Evolutionary conservation across 2,888 invertebrate species (phyloP), one percentile per base, ranked within the genome.

Genomic region (Monochamus alternatus): DNA sequence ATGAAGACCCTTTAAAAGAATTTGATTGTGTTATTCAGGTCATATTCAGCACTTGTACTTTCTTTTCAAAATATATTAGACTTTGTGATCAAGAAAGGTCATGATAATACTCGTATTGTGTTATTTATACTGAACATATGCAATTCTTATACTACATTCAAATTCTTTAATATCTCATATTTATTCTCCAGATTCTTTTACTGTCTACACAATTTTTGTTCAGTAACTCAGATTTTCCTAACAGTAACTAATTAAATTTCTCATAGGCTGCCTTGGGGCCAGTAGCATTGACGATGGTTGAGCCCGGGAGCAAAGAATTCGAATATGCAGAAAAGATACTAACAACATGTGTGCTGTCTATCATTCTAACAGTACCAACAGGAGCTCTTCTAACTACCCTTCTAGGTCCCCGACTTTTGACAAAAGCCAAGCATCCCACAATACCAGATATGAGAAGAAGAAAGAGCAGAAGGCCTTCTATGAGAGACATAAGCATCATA

Each of bases 401-500:
- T n/a, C 90, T 93, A 0, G 96, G 96, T 0, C 94, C 95, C 0
- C 92, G 93, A 75, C 90, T 96, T 12, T 90, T 96, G 32, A 95
- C 94, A 32, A 95, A 95, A 88, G 95, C 95, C 1, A 92, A 93
- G 73, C 92, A 93, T 79, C 94, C 94, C 0, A 92, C 93, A 77
- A 85, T 92, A 73, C 92, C 93, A 89, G 93, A 93, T 89, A 94
- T 96, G 95, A 92, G 94, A n/a, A 92, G 95, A 80, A 93, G 94
- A 66, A 94, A 95, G 85, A 91, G 95, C 43, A 72, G 75, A 32
- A 60, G 75, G 75, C 96, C 95, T 3, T 96, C 96, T 0, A 94
- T 96, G 74, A 92, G 96, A 66, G 96, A 96, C 87, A 96, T 96
- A 78, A 95, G 95, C 78, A 95, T 96, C 87, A 95, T 95, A 87